Conservation (phyloP, 2,888 invertebrate species). For the Synanthedon andrenaeformis region DNA sequence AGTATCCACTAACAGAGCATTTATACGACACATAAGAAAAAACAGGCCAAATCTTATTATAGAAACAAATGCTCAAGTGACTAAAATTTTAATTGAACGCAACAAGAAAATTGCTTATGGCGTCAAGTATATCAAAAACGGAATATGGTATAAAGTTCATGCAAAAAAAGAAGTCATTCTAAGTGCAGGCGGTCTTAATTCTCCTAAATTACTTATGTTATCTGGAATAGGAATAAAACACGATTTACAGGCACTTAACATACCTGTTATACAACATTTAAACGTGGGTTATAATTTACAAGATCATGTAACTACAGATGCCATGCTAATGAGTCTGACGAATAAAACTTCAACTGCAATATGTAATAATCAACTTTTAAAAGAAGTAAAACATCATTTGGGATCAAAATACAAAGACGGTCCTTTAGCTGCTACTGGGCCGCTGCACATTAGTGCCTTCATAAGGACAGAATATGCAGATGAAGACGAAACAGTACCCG, state of each 20-base stretch:
- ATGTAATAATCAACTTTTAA: constrained; percentile 29
- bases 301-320: constrained; percentile 73
- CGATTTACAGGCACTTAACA: constrained; percentile 52
- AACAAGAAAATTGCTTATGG: constrained; percentile 29
- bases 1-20: constrained; percentile 73
- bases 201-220: constrained; percentile 73
- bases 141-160: constrained; percentile 17
- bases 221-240: constrained; percentile 73
- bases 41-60: constrained; percentile 59
- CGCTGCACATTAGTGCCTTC: constrained; percentile 70
- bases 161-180: constrained; percentile 72
- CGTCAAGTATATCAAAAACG: constrained; percentile 30
- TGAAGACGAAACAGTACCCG: constrained; percentile 64
- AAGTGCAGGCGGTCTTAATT: constrained; percentile 70
- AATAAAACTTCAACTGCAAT: constrained; percentile 62
- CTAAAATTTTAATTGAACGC: constrained; percentile 65
- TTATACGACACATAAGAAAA: constrained; percentile 71
- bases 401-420: constrained; percentile 32
- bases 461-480: constrained; percentile 67
- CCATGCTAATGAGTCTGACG: constrained; percentile 62
- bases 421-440: constrained; percentile 65
- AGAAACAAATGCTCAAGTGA: constrained; percentile 61
- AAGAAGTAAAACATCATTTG: constrained; percentile 43
- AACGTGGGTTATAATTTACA: constrained; percentile 81
- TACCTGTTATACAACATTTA: constrained; percentile 70